Base-by-base conservation (phyloP, 2,113 vertebrate species). In the Mirounga angustirostris region DNA sequence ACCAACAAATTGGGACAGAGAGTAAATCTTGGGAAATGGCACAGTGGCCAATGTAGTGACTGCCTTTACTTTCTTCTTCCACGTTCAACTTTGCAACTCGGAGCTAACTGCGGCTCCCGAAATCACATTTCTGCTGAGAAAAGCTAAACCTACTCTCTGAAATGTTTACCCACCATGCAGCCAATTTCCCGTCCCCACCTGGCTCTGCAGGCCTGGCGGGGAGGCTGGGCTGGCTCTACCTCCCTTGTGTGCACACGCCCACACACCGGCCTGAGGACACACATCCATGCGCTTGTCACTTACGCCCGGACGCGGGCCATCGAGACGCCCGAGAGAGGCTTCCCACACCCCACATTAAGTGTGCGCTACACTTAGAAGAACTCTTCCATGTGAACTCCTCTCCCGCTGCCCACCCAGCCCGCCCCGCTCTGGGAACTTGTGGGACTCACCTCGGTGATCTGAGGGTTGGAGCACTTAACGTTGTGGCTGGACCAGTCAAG, bases 391-490 rank as follows among this genome's bases (percentile, higher is more conserved):
- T 36, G 24, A 8, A 30, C 22, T n/a, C 9, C 33, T 40, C 10
- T 28, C 46, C 81, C 46, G 4, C 4, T 5, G 16, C 7, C 40
- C 52, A 5, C 13, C 16, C 50, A 21, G 1, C 36, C 10, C 21
- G 0, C 12, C 61, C 21, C 1, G 2, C 22, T 89, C 54, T 4
- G 16, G 86, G 65, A 76, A 71, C 0, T 0, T 26, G 14, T 5
- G 30, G 56, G 24, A 96, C 98, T 99, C 98, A 99, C 99, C 99
- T 99, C 99, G 0, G 99, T 99, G 98, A 99, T 99, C 93, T 99
- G 99, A 0, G 99, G 99, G 98, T 99, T 99, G 98, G 99, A 99
- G 98, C 99, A 99, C 98, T 99, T 99, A 96, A 99, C 99, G 9
- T 99, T 99, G 95, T 98, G 98, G 97, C 99, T 99, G 98, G 99